Percentiles rank a stretch among this genome's conserved stretches.
Conservation (phyloP, 2,888 invertebrate genomes). For the Eremobia ochroleuca region DNA sequence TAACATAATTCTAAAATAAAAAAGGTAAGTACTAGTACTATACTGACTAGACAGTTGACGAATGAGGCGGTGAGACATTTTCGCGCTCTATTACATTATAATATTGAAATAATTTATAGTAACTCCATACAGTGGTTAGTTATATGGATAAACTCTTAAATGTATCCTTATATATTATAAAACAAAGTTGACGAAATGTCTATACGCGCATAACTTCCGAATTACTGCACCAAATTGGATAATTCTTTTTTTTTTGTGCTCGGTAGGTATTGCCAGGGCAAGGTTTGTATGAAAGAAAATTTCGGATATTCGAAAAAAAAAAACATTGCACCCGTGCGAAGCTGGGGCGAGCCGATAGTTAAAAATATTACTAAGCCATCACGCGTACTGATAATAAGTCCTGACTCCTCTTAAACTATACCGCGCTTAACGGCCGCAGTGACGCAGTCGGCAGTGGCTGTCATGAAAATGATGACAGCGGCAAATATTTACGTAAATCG, state of each 20-base stretch:
- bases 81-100: not conserved
- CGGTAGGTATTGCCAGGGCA: too few relatives aligned
- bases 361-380: not conserved
- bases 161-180: too few relatives aligned
- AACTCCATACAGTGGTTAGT: not conserved
- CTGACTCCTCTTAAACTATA: not conserved
- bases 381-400: not conserved
- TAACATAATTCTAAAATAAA: slow-evolving; percentile 10
- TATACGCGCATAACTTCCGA: too few relatives aligned
- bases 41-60: slow-evolving; percentile 34
- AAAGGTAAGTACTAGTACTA: slow-evolving; percentile 23
- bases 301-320: too few relatives aligned
- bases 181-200: too few relatives aligned
- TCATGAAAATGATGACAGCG: not conserved
- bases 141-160: not conserved
- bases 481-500: not conserved
- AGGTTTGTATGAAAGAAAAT: too few relatives aligned
- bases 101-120: not conserved
- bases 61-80: slow-evolving; percentile 4
- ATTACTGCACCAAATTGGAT: too few relatives aligned
- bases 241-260: too few relatives aligned
- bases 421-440: too few relatives aligned
- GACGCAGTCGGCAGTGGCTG: too few relatives aligned
- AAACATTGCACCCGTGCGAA: too few relatives aligned
- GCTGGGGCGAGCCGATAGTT: too few relatives aligned